Percentiles rank a stretch among this genome's conserved stretches.
phyloP scores from a whole-genome alignment of 2,797 vertebrate genomes.

The Pseudomugil gertrudae region DNA sequence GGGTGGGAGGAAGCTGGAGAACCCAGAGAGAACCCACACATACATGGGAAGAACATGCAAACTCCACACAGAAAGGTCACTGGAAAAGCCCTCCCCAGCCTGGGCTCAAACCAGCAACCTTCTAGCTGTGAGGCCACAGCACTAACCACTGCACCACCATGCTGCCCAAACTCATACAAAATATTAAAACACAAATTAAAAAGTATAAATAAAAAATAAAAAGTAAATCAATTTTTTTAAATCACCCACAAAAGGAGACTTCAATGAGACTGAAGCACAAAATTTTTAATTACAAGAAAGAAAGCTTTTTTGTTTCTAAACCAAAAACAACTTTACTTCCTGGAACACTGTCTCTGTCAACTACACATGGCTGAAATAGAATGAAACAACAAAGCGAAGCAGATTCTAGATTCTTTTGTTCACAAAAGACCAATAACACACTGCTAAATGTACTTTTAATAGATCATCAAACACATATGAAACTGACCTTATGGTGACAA shows the following conservation, averaged over 20 bases:
- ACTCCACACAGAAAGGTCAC: no score
- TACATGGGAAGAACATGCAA: no score
- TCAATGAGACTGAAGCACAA: slow-evolving; percentile 8
- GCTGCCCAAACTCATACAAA: no score
- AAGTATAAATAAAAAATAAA: background rate
- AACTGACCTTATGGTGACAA: slow-evolving; percentile 1
- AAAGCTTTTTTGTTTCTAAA: no score
- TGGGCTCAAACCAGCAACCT: no score
- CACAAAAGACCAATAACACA: slow-evolving; percentile 3
- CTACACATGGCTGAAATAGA: no score
- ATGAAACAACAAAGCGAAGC: slow-evolving; percentile 10
- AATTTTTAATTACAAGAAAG: slow-evolving; percentile 10
- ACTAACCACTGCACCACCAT: no score
- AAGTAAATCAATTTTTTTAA: background rate
- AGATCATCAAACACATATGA: background rate
- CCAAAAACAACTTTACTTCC: slow-evolving; percentile 7
- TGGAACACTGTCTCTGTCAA: no score
- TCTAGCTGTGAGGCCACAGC: no score
- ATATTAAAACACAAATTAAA: background rate
- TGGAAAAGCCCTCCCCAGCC: no score
- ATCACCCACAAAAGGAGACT: background rate
- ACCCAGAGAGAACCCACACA: no score
- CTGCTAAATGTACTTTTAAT: background rate
- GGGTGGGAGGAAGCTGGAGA: no score
- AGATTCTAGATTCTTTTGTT: background rate